A percentile compares a stretch with the other conserved stretches of the same genome.
phyloP scores from a whole-genome alignment of 2,797 vertebrate genomes.

The Galagoides demidoff region DNA sequence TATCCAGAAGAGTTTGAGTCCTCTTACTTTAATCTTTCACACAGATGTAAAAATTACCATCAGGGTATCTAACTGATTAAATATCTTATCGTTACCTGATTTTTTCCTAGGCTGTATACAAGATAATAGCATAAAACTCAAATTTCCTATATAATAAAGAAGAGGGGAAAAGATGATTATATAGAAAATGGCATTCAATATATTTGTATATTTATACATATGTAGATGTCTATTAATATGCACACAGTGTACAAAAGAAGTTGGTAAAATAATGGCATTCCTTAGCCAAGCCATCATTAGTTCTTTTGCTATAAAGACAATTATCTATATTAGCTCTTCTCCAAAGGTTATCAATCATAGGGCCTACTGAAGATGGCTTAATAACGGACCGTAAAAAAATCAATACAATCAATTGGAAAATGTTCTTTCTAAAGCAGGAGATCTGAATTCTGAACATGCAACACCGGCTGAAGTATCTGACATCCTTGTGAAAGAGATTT shows the following conservation, averaged over 20 bases:
- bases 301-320: conserved; percentile 36
- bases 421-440: not conserved
- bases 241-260: not conserved
- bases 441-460: conserved; percentile 52
- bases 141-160: not conserved
- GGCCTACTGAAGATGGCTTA: not conserved
- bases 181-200: not conserved
- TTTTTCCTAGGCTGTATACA: not conserved
- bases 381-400: conserved; percentile 52
- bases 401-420: conserved; percentile 4
- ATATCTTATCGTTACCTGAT: not conserved
- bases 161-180: not conserved
- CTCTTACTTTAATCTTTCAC: conserved; percentile 7
- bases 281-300: not conserved
- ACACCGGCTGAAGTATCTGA: conserved; percentile 10
- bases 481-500: conserved; percentile 61
- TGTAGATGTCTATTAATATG: not conserved
- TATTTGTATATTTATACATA: not conserved
- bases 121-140: not conserved
- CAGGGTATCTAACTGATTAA: not conserved
- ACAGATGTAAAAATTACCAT: not conserved
- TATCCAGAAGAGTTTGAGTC: not conserved
- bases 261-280: conserved; percentile 13
- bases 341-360: not conserved
- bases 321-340: conserved; percentile 8